phyloP scores from a whole-genome alignment of 2,888 invertebrate genomes.

The Prosopocoilus inquinatus region DNA sequence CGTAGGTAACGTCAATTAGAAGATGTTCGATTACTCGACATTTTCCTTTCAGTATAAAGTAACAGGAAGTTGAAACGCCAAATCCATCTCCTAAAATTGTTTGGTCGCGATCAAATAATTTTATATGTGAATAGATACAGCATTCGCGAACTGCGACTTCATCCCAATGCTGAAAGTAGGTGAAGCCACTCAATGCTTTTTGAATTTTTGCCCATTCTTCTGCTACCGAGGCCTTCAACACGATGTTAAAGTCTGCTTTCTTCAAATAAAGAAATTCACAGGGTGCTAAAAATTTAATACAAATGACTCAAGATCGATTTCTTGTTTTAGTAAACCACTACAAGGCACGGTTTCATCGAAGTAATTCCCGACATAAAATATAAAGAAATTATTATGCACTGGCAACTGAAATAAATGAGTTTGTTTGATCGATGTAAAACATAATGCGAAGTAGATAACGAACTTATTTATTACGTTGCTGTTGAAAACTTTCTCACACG shows the following conservation, averaged over 20 bases:
- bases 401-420: too few species aligned
- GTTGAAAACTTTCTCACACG: too few species aligned
- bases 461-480: too few species aligned
- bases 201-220: slow-evolving; percentile 63
- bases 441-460: too few species aligned
- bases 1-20: slow-evolving; percentile 47
- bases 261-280: slow-evolving; percentile 64
- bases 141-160: slow-evolving; percentile 62
- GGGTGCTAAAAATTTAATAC: slow-evolving; percentile 44
- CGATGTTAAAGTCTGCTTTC: slow-evolving; percentile 59
- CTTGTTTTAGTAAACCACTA: too few species aligned
- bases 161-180: slow-evolving; percentile 63
- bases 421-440: too few species aligned
- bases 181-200: slow-evolving; percentile 59
- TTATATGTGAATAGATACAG: slow-evolving; percentile 64
- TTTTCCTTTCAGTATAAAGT: slow-evolving; percentile 59
- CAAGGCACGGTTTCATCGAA: too few species aligned
- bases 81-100: slow-evolving; percentile 56
- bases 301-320: too few species aligned
- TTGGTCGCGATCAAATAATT: slow-evolving; percentile 56
- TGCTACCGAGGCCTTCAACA: slow-evolving; percentile 59
- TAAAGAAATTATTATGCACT: too few species aligned
- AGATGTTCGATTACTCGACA: slow-evolving; percentile 61
- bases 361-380: too few species aligned
- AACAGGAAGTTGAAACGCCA: slow-evolving; percentile 47